Conservation (phyloP, 2,888 invertebrate species). For the Andrena camellia region DNA sequence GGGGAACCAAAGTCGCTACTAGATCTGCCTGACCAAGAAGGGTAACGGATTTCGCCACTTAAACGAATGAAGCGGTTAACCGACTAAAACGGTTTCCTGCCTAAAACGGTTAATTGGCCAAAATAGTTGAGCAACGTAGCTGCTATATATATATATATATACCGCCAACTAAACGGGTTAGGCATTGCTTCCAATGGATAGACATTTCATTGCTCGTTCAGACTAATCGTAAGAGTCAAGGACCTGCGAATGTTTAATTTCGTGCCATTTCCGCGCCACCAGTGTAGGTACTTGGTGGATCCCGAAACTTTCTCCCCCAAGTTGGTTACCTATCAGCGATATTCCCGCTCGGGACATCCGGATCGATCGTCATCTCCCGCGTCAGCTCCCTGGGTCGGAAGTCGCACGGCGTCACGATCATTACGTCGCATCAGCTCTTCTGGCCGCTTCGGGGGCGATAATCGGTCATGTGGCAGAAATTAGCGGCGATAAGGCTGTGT, state of each 20-base stretch:
- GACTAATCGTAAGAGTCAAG: neutral
- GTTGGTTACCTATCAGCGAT: slow-evolving; percentile 33
- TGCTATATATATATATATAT: too few species aligned
- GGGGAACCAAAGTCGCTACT: slow-evolving; percentile 4
- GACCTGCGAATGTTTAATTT: neutral
- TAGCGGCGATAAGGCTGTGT: neutral
- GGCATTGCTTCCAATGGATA: slow-evolving; percentile 5
- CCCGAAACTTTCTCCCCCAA: slow-evolving; percentile 10
- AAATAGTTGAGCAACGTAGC: slow-evolving; percentile 35
- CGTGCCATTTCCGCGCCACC: neutral
- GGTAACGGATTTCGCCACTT: slow-evolving; percentile 50
- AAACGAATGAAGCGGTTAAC: slow-evolving; percentile 40
- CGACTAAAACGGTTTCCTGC: slow-evolving; percentile 38
- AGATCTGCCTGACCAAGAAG: slow-evolving; percentile 33
- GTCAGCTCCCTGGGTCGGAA: neutral
- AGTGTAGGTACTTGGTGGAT: neutral
- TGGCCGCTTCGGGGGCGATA: neutral
- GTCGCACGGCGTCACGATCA: neutral
- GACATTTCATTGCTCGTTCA: neutral
- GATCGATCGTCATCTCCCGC: slow-evolving; percentile 14
- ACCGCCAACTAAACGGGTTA: slow-evolving; percentile 17
- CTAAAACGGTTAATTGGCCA: slow-evolving; percentile 49
- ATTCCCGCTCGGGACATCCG: neutral
- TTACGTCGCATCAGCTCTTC: neutral
- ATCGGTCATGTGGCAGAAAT: slow-evolving; percentile 2